Evolutionary conservation across 2,797 vertebrate genomes (phyloP), one percentile per base, ranked within the genome.

Genomic region (Gambelia wislizenii): DNA sequence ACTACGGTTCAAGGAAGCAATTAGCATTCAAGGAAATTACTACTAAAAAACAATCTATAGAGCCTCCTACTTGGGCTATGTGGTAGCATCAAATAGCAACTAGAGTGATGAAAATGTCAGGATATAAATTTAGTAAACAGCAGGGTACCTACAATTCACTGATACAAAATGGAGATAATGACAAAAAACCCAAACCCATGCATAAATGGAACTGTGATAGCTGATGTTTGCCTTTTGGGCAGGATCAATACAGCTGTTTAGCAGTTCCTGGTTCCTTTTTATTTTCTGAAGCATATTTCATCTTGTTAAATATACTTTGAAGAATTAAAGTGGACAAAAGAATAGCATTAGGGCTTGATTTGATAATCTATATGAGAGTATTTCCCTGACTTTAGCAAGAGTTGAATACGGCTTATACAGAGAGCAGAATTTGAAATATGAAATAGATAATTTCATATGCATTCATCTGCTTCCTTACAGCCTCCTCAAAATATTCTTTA

Each of bases 261-360:
- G 91, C 13, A 54, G 90, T 89, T 91, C 52, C 82, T 64, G 83
- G 64, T 81, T 91, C 83, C 49, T 72, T 75, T 94, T 79, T 89
- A 89, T 92, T 90, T 92, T 70, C 87, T 67, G 91, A 89, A 88
- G 0, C 77, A 52, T 81, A 56, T 81, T 94, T 92, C 83, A 86
- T 83, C 81, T 87, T 90, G 90, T 92, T 93, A 81, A 92, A 89
- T 92, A 75, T 90, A 67, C 75, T 77, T 67, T 84, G 82, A 59
- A 87, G 81, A 44, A 83, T 87, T 86, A 86, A 72, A 44, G 74
- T 42, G 47, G 75, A 77, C 79, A 91, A 91, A 56, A 78, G 56
- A 83, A 87, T 1, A 30, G 81, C 64, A 42, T n/a, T 49, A 61
- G 77, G 59, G n/a, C 79, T 14, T 54, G 20, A 89, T 76, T 86